Base-by-base conservation (phyloP, 2,888 invertebrate genomes). In the Eudemis profundana region DNA sequence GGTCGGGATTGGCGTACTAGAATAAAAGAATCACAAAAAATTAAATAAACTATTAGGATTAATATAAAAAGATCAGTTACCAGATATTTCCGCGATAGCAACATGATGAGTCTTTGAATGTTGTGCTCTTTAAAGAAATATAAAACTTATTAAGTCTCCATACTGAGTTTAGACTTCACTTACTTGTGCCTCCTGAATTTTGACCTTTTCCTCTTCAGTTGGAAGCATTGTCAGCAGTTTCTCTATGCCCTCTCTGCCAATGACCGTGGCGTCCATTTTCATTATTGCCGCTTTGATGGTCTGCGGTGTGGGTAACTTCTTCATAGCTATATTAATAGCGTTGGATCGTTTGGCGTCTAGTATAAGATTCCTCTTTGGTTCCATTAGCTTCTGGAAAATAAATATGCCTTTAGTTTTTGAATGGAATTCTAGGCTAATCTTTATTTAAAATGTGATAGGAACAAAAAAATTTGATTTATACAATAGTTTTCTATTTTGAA, bases 261-360 rank as follows among this genome's bases (percentile, higher is more conserved):
- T 97, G 50, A 99, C 98, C 0, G 98, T 97, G 1, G 97, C 97
- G 85, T 99, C 99, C 98, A 99, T 99, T 92, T 99, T 99, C 85
- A 99, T 93, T 70, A 98, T 98, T 23, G 99, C 99, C n/a, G 98
- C 97, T 85, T 99, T 99, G 70, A 99, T 99, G 5, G 99, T 98
- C 71, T 98, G 95, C 0, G 99, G 98, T 0, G 99, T 99, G 1
- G 99, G 99, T 70, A 99, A 92, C 84, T 99, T 99, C 19, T 99
- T 99, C 96, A 99, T 97, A 14, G 99, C 99, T 77, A 99, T 99
- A 85, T 99, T 99, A 75, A 99, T 99, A 44, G 98, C 99, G 86
- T 99, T 99, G 5, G 99, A 99, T 71, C 99, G 94, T 85, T 99
- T 99, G 49, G 98, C 96, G 86, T 98, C 98, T 86, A 99, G 92